Base-by-base conservation (phyloP, 1,140 invertebrate species). In the Aphis gossypii region DNA sequence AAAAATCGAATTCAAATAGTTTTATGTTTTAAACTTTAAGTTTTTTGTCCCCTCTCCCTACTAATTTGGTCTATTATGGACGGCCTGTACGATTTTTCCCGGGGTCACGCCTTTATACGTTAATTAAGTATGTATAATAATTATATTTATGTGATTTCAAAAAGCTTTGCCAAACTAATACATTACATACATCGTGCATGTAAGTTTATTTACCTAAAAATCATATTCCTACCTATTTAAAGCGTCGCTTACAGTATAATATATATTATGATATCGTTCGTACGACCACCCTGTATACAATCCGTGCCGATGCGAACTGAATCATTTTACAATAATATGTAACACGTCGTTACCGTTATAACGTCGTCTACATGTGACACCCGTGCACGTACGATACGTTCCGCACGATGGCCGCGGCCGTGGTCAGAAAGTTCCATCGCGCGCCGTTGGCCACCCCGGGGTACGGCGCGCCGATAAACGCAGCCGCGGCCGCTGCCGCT, bases 311-410 rank as follows among this genome's bases (percentile, higher is more conserved):
- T n/a, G 30, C 14, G 60, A 76, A 76, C 30, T 76, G n/a, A 76
- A 76, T 76, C 60, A 18, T 76, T 35, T 76, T 76, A 35, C 60
- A 76, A 76, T 76, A 76, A 76, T 11, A 30, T 25, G 21, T 56
- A 23, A 56, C 54, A 56, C 6, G 25, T 4, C 14, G 18, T 35
- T 20, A n/a, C 14, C 6, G 3, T 68, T 14, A 68, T 60, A 7
- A n/a, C 6, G 5, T 56, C 20, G 21, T 94, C 94, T 96, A 97
- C 95, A 97, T 95, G 90, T 97, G 97, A 94, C 97, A 97, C 48
- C 97, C 97, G 94, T 97, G 97, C 21, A 97, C 97, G 94, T 97
- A 97, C 54, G 97, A 96, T 25, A 97, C 97, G 94, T 97, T 97
- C 56, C 97, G 96, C 94, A 97, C 97, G 76, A 97, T 96, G 38